Evolutionary conservation across 35 echinoderm and acorn worm genomes (phyloP).

Genomic region (Heliocidaris erythrogramma): DNA sequence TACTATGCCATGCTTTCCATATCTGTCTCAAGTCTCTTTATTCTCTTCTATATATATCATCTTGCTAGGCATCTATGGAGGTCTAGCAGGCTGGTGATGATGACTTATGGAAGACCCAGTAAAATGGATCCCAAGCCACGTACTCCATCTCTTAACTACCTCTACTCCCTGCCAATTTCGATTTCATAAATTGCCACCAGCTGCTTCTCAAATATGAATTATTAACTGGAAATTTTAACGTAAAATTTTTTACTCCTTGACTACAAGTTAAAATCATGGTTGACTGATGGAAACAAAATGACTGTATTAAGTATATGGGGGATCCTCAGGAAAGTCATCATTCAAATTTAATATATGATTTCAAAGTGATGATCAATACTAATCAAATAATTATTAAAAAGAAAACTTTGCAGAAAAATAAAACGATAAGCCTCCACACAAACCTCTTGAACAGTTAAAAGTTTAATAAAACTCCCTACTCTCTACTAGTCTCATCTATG

Average conservation of each 20-base stretch:
- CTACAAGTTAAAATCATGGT: background rate
- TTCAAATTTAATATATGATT: too few species aligned
- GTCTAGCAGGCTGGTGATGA: background rate
- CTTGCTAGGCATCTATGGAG: background rate
- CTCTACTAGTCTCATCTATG: too few species aligned
- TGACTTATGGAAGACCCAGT: background rate
- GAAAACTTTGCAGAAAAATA: too few species aligned
- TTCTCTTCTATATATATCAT: background rate
- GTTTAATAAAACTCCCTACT: too few species aligned
- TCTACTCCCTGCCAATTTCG: background rate
- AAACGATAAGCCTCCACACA: too few species aligned
- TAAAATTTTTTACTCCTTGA: background rate
- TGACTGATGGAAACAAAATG: background rate
- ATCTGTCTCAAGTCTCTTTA: background rate
- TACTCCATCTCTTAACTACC: background rate
- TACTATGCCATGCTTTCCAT: background rate
- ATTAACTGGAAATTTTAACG: background rate
- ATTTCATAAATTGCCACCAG: background rate
- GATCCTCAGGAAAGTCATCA: too few species aligned
- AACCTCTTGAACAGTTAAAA: too few species aligned
- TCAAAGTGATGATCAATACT: too few species aligned
- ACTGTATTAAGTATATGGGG: background rate
- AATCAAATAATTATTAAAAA: too few species aligned
- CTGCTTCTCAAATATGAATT: slow-evolving; percentile 4
- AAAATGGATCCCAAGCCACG: background rate